Evolutionary conservation across 2,797 vertebrate genomes (phyloP), one percentile per base, ranked within the genome.

Genomic region (Dryobates pubescens): DNA sequence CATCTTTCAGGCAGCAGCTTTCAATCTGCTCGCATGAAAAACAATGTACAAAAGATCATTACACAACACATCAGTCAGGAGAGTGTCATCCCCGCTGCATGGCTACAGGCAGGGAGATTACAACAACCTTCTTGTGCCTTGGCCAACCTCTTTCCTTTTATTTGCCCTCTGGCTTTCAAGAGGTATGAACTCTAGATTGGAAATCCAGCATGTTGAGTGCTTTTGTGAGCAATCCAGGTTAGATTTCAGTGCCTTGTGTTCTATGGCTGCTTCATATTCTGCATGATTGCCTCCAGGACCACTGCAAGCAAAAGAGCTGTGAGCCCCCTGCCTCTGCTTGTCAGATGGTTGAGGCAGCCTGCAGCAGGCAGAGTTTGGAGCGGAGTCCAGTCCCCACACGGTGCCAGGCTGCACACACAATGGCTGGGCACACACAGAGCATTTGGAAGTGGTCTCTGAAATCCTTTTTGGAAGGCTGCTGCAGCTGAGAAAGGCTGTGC

Each of bases 331-430:
- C 0, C 0, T 14, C 8, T 13, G 3, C 1, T 6, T 3, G 4
- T 63, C 63, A 70, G 53, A 53, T 45, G 2, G 4, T 17, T 17
- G 59, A 53, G 61, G 30, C 15, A 59, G 24, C 3, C 26, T 10
- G 56, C 1, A 3, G 24, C 45, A 49, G 78, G 47, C 56, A 75
- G 51, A 61, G 30, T 36, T 23, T 9, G 73, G 59, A 65, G 59
- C 1, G 83, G 79, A 36, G 51, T 80, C 30, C 3, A 0, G 30
- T 72, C 63, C 29, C 62, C 54, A 56, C 1, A 0, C 0, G 0
- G 77, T 53, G 83, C 63, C 59, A 38, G 71, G 29, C 81, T 88
- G 90, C 5, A 7, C 3, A 17, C 38, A 17, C 32, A 16, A 43
- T 1, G 13, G 19, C 34, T 3, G 3, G 72, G 69, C 53, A 38